A percentile compares a stretch with the other conserved stretches of the same genome.
Conservation (phyloP, 92 coral and sea anemone species). For the Montipora capitata region DNA sequence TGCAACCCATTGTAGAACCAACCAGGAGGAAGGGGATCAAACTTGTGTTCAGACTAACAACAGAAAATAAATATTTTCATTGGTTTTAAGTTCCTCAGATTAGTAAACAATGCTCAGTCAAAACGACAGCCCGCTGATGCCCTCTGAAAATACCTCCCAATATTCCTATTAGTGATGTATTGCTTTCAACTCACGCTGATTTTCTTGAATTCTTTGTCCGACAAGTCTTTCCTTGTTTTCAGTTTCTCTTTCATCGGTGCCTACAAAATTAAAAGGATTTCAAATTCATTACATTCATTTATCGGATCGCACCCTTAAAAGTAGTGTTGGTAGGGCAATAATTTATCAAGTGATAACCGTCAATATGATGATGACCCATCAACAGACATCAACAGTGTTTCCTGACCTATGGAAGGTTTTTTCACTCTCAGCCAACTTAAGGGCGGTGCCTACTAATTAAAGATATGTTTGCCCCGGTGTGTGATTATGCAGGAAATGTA, state of each 20-base stretch:
- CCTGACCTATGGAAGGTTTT: too few species aligned
- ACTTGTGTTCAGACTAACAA: constrained; percentile 78
- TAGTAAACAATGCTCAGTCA: neutral
- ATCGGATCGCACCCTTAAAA: too few species aligned
- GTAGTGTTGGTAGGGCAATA: neutral
- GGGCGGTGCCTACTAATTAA: too few species aligned
- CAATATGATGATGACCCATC: too few species aligned
- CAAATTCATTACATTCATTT: too few species aligned
- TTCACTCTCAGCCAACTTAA: too few species aligned
- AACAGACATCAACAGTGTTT: too few species aligned
- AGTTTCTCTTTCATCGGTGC: constrained; percentile 78
- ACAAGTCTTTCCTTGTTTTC: constrained; percentile 65
- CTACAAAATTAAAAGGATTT: constrained; percentile 27
- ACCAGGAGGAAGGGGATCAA: constrained; percentile 88
- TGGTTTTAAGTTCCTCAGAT: neutral
- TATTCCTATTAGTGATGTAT: neutral
- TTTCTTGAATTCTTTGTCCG: constrained; percentile 76
- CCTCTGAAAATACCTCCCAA: too few species aligned
- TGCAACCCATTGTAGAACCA: constrained; percentile 91
- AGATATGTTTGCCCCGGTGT: too few species aligned
- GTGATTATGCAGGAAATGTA: too few species aligned
- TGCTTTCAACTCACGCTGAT: constrained; percentile 66
- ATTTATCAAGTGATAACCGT: too few species aligned
- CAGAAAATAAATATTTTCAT: neutral
- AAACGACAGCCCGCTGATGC: neutral